These are phyloP conservation scores for Sarcophaga peregrina DNA, from an alignment of 1,140 invertebrate species.

Conservation along the genomic window DNA sequence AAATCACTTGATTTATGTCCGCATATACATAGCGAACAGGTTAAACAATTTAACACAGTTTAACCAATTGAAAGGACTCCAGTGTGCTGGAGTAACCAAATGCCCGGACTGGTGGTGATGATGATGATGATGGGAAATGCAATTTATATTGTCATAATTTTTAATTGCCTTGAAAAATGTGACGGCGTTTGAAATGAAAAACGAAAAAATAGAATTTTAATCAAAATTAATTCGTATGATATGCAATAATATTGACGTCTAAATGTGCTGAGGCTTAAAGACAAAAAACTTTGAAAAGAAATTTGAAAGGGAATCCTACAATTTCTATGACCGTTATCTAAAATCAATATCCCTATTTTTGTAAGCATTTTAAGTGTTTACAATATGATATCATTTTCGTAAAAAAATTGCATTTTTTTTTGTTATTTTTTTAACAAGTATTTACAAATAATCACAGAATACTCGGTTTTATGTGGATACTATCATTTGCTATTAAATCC, in stretches of 20 bases:
- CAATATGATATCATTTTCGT: too few species aligned
- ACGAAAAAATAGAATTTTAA: neutral
- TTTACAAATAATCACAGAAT: too few species aligned
- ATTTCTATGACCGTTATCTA: too few species aligned
- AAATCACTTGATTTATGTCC: conserved; percentile 34
- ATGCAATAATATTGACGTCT: neutral
- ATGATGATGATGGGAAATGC: conserved; percentile 31
- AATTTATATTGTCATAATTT: conserved; percentile 42
- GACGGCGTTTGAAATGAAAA: neutral
- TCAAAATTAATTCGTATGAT: neutral
- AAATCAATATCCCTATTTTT: too few species aligned
- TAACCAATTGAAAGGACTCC: conserved; percentile 17
- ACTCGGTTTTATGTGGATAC: too few species aligned
- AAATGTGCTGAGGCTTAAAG: too few species aligned
- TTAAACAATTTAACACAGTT: conserved; percentile 41
- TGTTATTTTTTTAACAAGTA: too few species aligned
- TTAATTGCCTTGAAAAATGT: conserved; percentile 38
- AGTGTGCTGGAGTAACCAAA: neutral
- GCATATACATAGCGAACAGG: neutral
- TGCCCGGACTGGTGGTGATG: neutral
- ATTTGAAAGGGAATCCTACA: neutral
- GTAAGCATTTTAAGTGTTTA: too few species aligned
- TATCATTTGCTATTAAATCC: too few species aligned
- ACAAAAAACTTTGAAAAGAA: neutral
- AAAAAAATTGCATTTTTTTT: too few species aligned